phyloP scores from a whole-genome alignment of 2,888 invertebrate genomes.

The Exephanes ischioxanthus region DNA sequence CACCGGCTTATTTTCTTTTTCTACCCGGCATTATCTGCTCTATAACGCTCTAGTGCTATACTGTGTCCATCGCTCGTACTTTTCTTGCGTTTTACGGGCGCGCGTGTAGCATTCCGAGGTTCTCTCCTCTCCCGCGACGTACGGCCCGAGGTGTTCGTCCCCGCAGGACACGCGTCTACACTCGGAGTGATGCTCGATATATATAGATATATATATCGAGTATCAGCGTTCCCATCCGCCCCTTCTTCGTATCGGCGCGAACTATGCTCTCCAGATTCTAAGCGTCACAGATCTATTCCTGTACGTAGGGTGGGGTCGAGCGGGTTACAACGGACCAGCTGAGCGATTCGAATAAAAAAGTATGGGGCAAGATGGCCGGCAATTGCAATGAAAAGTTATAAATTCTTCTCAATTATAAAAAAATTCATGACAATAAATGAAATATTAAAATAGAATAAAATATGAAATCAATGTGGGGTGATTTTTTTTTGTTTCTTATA shows the following conservation, averaged over 20 bases:
- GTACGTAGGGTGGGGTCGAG: too few species aligned
- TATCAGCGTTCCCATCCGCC: neutral
- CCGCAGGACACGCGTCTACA: constrained; percentile 53
- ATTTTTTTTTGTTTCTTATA: too few species aligned
- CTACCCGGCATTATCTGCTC: constrained; percentile 25
- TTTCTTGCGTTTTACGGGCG: constrained; percentile 38
- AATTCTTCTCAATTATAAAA: too few species aligned
- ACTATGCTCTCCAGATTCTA: neutral
- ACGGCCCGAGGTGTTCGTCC: constrained; percentile 53
- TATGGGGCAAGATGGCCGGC: too few species aligned
- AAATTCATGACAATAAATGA: too few species aligned
- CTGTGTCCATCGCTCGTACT: constrained; percentile 38
- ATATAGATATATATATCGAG: constrained; percentile 3
- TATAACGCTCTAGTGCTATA: constrained; percentile 21
- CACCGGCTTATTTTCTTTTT: constrained; percentile 44
- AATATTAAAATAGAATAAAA: too few species aligned
- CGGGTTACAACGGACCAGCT: too few species aligned
- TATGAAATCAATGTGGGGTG: too few species aligned
- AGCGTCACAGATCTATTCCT: neutral
- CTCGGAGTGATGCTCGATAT: neutral
- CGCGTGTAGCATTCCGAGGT: constrained; percentile 29
- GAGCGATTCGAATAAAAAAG: too few species aligned
- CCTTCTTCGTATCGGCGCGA: neutral
- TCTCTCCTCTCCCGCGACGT: constrained; percentile 44
- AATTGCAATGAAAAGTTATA: too few species aligned